These are phyloP conservation scores for Philereme vetulata DNA, from an alignment of 2,888 invertebrate genomes.

Conservation along the genomic window DNA sequence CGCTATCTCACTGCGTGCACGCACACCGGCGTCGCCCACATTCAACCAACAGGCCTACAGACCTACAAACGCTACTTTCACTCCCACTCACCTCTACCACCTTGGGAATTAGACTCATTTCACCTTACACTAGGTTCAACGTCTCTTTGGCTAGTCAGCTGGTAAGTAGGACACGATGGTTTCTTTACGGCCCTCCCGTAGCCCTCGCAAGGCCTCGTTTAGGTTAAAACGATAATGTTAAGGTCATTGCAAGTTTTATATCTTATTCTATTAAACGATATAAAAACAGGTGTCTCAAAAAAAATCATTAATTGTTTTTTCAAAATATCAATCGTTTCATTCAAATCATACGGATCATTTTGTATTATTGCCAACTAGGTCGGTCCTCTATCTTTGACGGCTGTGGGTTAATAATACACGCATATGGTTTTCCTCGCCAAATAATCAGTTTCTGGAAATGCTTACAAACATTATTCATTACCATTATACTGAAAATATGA, in stretches of 20 bases:
- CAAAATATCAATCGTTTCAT: no score
- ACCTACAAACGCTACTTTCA: conserved; percentile 77
- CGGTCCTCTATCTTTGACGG: no score
- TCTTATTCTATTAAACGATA: conserved; percentile 3
- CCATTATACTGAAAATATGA: no score
- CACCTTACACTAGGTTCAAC: conserved; percentile 35
- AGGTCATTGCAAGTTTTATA: conserved; percentile 49
- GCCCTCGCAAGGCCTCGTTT: conserved; percentile 67
- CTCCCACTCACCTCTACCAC: conserved; percentile 47
- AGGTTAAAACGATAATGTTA: conserved; percentile 54
- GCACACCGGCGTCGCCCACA: conserved; percentile 70
- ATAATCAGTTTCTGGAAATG: conserved; percentile 4
- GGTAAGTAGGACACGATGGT: conserved; percentile 75
- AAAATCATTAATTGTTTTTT: no score
- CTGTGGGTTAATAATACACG: conserved; percentile 6
- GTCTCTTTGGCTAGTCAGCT: conserved; percentile 52
- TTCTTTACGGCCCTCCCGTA: conserved; percentile 69
- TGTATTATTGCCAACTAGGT: no score
- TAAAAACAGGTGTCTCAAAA: no score
- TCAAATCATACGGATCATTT: no score
- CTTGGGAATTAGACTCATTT: conserved; percentile 47
- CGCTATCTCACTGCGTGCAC: conserved; percentile 80
- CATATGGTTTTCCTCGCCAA: not conserved
- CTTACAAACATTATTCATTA: not conserved
- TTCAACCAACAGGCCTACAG: conserved; percentile 71